phyloP scores from a whole-genome alignment of 37 sponge, comb jelly and placozoan species.

The Trichoplax adhaerens region DNA sequence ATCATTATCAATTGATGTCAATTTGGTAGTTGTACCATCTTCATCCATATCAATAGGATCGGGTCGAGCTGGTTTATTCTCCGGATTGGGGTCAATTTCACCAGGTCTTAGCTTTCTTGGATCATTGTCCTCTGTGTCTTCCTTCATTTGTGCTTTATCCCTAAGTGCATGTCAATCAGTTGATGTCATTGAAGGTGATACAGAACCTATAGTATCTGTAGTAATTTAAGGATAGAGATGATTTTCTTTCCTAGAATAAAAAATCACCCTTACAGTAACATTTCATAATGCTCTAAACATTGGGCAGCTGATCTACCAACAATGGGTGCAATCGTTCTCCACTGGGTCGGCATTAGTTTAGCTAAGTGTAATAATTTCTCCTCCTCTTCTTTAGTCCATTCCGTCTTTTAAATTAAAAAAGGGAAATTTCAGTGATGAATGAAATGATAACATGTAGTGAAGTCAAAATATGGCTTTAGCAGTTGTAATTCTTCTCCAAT shows the following conservation, averaged over 20 bases:
- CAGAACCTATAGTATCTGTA: background rate
- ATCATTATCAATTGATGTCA: no score
- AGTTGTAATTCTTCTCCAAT: no score
- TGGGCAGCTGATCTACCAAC: slow-evolving; percentile 96
- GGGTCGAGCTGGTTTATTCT: slow-evolving; percentile 89
- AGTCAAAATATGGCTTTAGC: no score
- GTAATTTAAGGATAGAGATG: no score
- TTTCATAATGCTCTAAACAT: slow-evolving; percentile 96
- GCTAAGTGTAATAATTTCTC: slow-evolving; percentile 94
- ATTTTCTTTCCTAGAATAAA: no score
- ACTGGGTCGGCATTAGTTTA: slow-evolving; percentile 95
- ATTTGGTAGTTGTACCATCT: slow-evolving; percentile 31
- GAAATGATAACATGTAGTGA: no score
- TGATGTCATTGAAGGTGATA: background rate
- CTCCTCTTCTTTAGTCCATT: slow-evolving; percentile 97
- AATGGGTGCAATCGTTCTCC: slow-evolving; percentile 96
- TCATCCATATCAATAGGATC: slow-evolving; percentile 99
- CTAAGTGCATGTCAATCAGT: slow-evolving; percentile 12
- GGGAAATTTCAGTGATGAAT: no score
- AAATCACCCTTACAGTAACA: slow-evolving; percentile 53
- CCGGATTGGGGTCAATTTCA: slow-evolving; percentile 90
- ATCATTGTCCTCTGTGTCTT: slow-evolving; percentile 65
- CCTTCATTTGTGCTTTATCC: slow-evolving; percentile 82
- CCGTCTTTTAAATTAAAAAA: slow-evolving; percentile 35
- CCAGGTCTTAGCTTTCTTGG: slow-evolving; percentile 79